phyloP scores from a whole-genome alignment of 1,140 invertebrate species.

The Drosophila sproati region DNA sequence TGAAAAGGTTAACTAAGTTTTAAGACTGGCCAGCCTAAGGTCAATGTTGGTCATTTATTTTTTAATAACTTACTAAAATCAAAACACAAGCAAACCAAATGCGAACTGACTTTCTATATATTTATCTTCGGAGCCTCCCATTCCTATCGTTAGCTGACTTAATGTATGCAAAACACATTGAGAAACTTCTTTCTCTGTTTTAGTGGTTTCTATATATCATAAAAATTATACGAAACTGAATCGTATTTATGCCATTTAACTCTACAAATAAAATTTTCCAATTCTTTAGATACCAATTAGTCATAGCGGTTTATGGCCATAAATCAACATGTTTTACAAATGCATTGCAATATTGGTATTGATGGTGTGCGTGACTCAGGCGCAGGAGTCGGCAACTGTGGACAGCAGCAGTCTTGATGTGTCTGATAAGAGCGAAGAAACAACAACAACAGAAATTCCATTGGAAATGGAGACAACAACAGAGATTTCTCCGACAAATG shows the following conservation, averaged over 20 bases:
- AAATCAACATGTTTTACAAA: conserved; percentile 38
- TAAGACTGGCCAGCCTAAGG: not conserved
- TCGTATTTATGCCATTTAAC: not conserved
- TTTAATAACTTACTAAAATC: not conserved
- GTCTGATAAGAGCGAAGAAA: conserved; percentile 12
- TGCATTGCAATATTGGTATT: conserved; percentile 27
- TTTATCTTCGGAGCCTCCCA: not conserved
- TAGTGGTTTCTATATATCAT: not conserved
- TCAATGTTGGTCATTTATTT: conserved; percentile 3
- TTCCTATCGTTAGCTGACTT: not conserved
- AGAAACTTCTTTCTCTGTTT: too few species aligned
- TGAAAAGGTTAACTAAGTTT: not conserved
- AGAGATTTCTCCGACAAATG: conserved; percentile 14
- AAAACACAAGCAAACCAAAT: not conserved
- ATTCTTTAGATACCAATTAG: conserved; percentile 13
- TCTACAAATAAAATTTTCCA: not conserved
- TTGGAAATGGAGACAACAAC: conserved; percentile 29
- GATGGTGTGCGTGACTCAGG: conserved; percentile 10
- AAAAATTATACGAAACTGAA: conserved; percentile 51
- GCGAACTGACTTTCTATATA: not conserved
- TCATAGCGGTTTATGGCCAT: conserved; percentile 46
- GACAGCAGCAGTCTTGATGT: conserved; percentile 6
- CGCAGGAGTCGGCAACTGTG: conserved; percentile 9
- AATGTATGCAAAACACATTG: not conserved
- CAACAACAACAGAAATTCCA: conserved; percentile 20